A percentile compares a stretch with the other conserved stretches of the same genome.
These are phyloP conservation scores for Luscinia megarhynchos DNA, from an alignment of 2,797 vertebrate species.

Conservation along the genomic window DNA sequence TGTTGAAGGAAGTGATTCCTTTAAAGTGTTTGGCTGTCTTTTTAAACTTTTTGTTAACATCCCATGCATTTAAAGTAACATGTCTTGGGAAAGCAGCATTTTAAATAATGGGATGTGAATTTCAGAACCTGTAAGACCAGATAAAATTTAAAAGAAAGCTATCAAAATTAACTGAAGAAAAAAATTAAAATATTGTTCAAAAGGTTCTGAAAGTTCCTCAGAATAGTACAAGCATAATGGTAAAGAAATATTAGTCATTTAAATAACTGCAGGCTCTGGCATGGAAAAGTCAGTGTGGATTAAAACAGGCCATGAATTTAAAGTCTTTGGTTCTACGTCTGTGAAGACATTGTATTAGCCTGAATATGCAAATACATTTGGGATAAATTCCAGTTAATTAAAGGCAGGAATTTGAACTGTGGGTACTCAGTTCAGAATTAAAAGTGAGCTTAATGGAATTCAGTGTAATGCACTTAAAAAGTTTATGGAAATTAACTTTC, in stretches of 20 bases:
- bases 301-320: background rate
- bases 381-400: constrained; percentile 42
- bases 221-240: background rate
- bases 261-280: background rate
- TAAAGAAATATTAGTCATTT: background rate
- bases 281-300: background rate
- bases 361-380: constrained; percentile 29
- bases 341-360: background rate
- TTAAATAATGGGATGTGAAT: background rate
- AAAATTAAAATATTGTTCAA: background rate
- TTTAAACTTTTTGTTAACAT: background rate
- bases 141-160: background rate
- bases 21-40: background rate
- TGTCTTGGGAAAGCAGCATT: background rate
- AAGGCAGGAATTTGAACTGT: constrained; percentile 13
- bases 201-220: background rate
- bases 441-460: constrained; percentile 43
- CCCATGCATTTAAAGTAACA: background rate
- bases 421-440: background rate
- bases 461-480: background rate
- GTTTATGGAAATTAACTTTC: constrained; percentile 22
- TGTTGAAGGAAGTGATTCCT: background rate
- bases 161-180: background rate
- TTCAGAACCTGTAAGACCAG: background rate
- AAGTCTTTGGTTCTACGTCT: background rate